Base-by-base conservation (phyloP, 2,113 vertebrate genomes). In the Carettochelys insculpta region DNA sequence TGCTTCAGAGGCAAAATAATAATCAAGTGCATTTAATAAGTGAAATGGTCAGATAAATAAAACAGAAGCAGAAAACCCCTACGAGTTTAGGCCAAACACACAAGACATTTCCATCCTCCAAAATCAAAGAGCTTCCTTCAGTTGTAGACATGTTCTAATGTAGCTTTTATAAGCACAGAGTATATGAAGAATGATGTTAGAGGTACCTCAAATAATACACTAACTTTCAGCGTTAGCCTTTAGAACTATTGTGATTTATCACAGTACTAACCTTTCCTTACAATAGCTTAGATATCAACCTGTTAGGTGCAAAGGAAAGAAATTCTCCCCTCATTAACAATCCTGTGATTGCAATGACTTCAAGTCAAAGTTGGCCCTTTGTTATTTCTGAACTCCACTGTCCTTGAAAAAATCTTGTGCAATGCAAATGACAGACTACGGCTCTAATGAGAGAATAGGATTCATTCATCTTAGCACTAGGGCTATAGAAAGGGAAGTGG, bases 1-100 rank as follows among this genome's bases (percentile, higher is more conserved):
- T 94, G 89, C 87, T 94, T 91, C 87, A 87, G 83, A 94, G 95
- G 89, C 89, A 82, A 83, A 94, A 95, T n/a, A 89, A 95, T 83
- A 94, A 92, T 85, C 90, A 95, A 92, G 58, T 85, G 85, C 68
- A 92, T 92, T 95, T 76, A 83, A 87, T 76, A 90, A 95, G 84
- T 47, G 48, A 94, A 88, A 92, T 86, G 81, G 85, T 47, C 75
- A 29, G 19, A 71, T 89, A 92, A 95, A 87, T 93, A 92, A 87
- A 82, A 92, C 38, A 96, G 91, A 92, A 95, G 73, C 54, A 75
- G 71, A 94, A 91, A 95, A 92, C 88, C 17, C 91, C 92, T 45
- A 83, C 8, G 86, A 90, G 43, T 52, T n/a, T 75, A 93, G 85
- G 88, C 88, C 89, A 88, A 92, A 85, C 80, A 73, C 45, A 58